phyloP scores from a whole-genome alignment of 1,140 invertebrate genomes.

The Mya arenaria region DNA sequence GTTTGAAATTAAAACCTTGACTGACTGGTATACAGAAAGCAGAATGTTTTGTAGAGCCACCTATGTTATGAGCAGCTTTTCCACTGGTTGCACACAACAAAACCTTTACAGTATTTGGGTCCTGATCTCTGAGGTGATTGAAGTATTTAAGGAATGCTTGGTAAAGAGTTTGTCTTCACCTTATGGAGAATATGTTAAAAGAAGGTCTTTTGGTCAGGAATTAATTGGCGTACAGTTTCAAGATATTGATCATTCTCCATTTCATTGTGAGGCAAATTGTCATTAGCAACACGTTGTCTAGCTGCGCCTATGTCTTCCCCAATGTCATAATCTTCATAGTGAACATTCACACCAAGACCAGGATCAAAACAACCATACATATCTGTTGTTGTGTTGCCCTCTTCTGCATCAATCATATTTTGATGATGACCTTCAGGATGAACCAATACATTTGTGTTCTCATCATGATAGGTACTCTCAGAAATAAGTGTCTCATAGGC shows the following conservation, averaged over 20 bases:
- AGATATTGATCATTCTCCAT: background rate
- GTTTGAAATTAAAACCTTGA: constrained; percentile 55
- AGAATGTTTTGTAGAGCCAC: constrained; percentile 47
- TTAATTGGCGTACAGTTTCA: background rate
- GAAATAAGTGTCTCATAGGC: background rate
- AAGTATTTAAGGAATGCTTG: constrained; percentile 47
- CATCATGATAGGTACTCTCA: background rate
- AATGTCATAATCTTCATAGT: constrained; percentile 31
- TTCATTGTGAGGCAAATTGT: constrained; percentile 7
- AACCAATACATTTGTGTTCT: background rate
- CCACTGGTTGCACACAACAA: constrained; percentile 56
- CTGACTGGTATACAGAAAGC: constrained; percentile 54
- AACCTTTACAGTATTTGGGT: constrained; percentile 35
- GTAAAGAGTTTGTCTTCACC: constrained; percentile 25
- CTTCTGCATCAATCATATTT: constrained; percentile 28
- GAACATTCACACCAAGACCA: background rate
- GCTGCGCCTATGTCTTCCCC: constrained; percentile 8
- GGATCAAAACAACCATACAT: constrained; percentile 36
- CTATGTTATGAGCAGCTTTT: constrained; percentile 60
- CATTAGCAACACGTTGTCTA: background rate
- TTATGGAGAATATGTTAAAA: constrained; percentile 26
- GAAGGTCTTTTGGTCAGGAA: constrained; percentile 27
- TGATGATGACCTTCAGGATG: constrained; percentile 5
- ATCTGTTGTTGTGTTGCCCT: background rate
- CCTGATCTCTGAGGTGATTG: constrained; percentile 32